A percentile compares a stretch with the other conserved stretches of the same genome.
These are phyloP conservation scores for Hydra vulgaris DNA, from an alignment of 30 jellyfish, hydroid and myxozoan species.

Conservation along the genomic window DNA sequence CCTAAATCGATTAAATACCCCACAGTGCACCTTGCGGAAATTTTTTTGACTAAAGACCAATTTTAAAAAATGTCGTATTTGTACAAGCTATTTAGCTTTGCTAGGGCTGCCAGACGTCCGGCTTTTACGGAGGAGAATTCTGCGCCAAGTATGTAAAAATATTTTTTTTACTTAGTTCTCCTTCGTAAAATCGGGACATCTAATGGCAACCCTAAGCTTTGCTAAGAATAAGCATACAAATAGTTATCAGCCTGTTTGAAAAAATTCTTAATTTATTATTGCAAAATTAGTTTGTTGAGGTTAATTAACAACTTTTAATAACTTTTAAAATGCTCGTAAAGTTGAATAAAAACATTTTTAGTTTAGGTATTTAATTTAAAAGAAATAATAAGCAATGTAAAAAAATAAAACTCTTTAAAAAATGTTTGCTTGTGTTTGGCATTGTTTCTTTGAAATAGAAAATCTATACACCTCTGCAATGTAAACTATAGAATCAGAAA, in stretches of 20 bases:
- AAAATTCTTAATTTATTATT: not conserved
- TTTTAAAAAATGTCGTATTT: not conserved
- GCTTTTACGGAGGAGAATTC: too few relatives aligned
- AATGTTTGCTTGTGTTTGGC: not conserved
- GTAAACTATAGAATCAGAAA: not conserved
- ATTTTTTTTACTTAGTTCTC: too few relatives aligned
- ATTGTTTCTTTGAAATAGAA: not conserved
- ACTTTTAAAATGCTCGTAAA: not conserved
- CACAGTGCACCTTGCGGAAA: too few relatives aligned
- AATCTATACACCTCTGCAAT: not conserved
- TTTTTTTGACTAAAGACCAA: not conserved
- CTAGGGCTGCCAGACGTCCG: too few relatives aligned
- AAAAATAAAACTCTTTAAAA: not conserved
- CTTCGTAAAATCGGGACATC: too few relatives aligned
- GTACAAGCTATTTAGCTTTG: not conserved
- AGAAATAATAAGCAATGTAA: not conserved
- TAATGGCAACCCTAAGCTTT: too few relatives aligned
- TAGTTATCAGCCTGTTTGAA: not conserved
- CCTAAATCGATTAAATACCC: too few relatives aligned
- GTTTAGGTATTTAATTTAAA: not conserved
- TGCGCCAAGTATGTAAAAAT: too few relatives aligned
- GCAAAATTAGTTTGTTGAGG: not conserved
- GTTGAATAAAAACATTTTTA: not conserved
- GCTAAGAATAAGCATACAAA: not conserved
- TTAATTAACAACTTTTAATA: not conserved